These are phyloP conservation scores for Acridotheres tristis DNA, from an alignment of 2,797 vertebrate species.

Conservation along the genomic window DNA sequence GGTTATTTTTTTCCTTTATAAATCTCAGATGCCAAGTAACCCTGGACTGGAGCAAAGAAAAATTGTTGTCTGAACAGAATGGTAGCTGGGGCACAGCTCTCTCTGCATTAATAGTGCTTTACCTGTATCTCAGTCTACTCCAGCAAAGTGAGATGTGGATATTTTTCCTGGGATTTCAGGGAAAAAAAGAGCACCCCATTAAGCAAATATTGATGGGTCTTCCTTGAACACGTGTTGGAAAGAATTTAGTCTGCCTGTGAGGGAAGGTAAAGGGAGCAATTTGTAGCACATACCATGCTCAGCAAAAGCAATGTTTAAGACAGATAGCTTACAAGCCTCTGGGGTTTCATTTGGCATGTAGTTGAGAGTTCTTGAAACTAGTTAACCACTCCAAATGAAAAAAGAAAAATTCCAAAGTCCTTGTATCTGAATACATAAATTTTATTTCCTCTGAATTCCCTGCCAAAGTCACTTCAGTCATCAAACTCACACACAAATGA, in stretches of 20 bases:
- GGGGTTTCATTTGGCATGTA: not conserved
- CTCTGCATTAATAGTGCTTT: not conserved
- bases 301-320: not conserved
- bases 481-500: not conserved
- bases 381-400: not conserved
- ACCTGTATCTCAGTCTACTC: not conserved
- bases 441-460: not conserved
- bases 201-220: not conserved
- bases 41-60: not conserved
- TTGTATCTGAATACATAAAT: not conserved
- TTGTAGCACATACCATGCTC: not conserved
- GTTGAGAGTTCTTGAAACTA: not conserved
- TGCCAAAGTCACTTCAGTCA: conserved; percentile 25
- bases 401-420: not conserved
- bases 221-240: not conserved
- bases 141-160: not conserved
- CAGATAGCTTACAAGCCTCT: not conserved
- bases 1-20: not conserved
- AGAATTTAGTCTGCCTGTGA: not conserved
- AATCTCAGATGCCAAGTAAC: conserved; percentile 18
- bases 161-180: not conserved
- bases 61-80: not conserved
- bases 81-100: not conserved
- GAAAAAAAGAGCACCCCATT: not conserved
- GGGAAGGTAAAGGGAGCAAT: not conserved